Conservation (phyloP, 2,797 vertebrate genomes). For the Chelon auratus region DNA sequence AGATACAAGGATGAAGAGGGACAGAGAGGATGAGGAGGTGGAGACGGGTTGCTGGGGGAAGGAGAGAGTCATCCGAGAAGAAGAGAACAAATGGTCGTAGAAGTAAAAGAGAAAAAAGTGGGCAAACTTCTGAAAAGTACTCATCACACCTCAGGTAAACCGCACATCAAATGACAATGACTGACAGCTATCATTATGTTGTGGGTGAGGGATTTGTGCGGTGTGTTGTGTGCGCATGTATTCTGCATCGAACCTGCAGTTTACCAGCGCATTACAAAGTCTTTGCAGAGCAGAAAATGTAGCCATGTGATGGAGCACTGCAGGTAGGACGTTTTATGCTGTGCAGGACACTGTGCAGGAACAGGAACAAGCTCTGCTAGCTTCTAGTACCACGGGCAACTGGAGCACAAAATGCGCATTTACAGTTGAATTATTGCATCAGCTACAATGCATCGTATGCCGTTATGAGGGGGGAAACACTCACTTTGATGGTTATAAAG, state of each 20-base stretch:
- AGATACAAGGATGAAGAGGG: conserved; percentile 54
- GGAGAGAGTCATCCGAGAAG: conserved; percentile 3
- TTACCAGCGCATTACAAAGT: conserved; percentile 15
- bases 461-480: neutral
- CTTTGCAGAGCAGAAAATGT: conserved; percentile 20
- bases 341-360: conserved; percentile 15
- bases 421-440: conserved; percentile 14
- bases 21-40: conserved; percentile 37
- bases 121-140: conserved; percentile 16
- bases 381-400: neutral
- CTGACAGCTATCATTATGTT: conserved; percentile 17
- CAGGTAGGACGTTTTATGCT: conserved; percentile 36
- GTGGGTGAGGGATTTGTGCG: conserved; percentile 11
- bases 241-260: conserved; percentile 35
- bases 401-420: neutral
- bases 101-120: conserved; percentile 6
- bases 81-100: conserved; percentile 18
- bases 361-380: neutral
- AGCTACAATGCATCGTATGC: neutral
- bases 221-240: conserved; percentile 1
- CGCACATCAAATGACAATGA: conserved; percentile 18
- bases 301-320: conserved; percentile 16
- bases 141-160: conserved; percentile 1
- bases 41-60: conserved; percentile 9
- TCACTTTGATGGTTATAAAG: too few species aligned